Base-by-base conservation (phyloP, 2,113 vertebrate species). In the Anguilla japonica region DNA sequence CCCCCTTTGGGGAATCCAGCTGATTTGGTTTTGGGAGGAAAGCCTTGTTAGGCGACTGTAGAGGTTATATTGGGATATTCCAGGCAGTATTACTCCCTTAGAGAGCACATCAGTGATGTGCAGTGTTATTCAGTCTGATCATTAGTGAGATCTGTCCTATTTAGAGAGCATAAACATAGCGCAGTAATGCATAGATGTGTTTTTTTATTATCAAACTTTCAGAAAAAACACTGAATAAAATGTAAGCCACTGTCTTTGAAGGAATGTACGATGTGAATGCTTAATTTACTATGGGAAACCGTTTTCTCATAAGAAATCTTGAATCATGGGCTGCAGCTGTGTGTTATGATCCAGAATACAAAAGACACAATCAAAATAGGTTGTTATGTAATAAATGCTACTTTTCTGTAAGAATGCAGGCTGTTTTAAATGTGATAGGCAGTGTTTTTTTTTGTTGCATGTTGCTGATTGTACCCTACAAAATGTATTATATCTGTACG, bases 141-240 rank as follows among this genome's bases (percentile, higher is more conserved):
- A 75, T 75, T 75, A 75, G 71, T 75, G 26, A 26, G 71, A 34
- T 75, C 71, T 75, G 71, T 75, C 71, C n/a, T 34, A 75, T 75
- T 75, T 75, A 75, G 26, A 34, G 60, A 67, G 60, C 22, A 67
- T 67, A 67, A 67, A 67, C 8, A 67, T 67, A 67, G 22, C 26
- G 3, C 60, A 67, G 60, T 26, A 67, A 26, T 26, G 22, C 22
- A 26, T 20, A 67, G 60, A 67, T 67, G 20, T 67, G 11, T 53
- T 53, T 53, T 53, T 60, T 18, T 60, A 34, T 34, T 4, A 22
- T 67, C 60, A 67, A 67, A 67, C 60, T 20, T 67, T 67, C 18
- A 6, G 18, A 5, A 67, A 34, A 29, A 75, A 29, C n/a, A 2
- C 5, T 75, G n/a, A 34, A 75, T 75, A 13, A 34, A 34, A 75